Evolutionary conservation across 1,140 invertebrate species (phyloP), one percentile per base, ranked within the genome.

Genomic region (Drosophila nigromelanica): DNA sequence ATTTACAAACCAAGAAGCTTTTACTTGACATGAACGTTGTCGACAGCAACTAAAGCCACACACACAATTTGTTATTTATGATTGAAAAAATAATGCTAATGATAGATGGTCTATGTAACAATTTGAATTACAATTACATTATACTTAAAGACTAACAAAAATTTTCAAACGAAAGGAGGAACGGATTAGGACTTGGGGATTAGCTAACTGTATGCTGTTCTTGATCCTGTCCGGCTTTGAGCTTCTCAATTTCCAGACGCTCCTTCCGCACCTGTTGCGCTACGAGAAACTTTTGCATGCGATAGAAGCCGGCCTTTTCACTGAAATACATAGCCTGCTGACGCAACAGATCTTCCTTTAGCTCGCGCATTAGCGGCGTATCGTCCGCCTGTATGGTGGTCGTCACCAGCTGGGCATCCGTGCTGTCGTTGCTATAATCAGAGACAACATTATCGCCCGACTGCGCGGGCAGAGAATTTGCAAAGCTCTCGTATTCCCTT

Each of bases 1-100:
- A 91, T 58, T 45, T 91, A 51, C 89, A 91, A 55, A 83, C 85
- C 30, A 91, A 91, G 63, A 87, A 87, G 37, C 68, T 87, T 24
- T 67, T 82, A 15, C 54, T 78, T 11, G 73, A 85, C 51, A 85
- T 89, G 82, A 89, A 87, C n/a, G 83, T 75, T 7, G 72, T 81
- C 45, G 76, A 89, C 4, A 42, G 11, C 33, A 63, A 63, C 48
- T 71, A 40, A 1, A 52, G 27, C 6, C 24, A 27, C 15, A 52
- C 15, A 52, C 15, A 42, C 27, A 62, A 58, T 52, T 56, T 76
- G 55, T 74, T 74, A 55, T 74, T 56, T 62, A 69, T 68, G 64
- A 70, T 62, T 54, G 50, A 56, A 69, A 42, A 30, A n/a, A 35
- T 35, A 10, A 35, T 35, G 8, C 0, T 51, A 58, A 58, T 62